Evolutionary conservation across 2,797 vertebrate species (phyloP).

Genomic region (Macropus fuliginosus): DNA sequence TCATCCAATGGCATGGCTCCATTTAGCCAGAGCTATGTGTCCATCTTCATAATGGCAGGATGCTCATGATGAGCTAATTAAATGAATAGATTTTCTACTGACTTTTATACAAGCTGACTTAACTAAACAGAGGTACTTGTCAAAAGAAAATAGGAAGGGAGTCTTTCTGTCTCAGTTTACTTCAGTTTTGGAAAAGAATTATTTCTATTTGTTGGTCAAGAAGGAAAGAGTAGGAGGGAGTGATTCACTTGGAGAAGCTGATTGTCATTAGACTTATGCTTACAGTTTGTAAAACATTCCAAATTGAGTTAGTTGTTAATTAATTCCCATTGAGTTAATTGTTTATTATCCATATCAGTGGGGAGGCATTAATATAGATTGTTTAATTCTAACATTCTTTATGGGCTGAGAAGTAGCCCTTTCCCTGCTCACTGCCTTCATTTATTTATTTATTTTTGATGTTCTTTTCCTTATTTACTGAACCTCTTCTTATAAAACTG

Average conservation of each 20-base stretch:
- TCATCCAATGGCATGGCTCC: not conserved
- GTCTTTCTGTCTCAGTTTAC: constrained; percentile 19
- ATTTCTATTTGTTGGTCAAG: not conserved
- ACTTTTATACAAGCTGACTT: not conserved
- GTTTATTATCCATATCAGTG: not conserved
- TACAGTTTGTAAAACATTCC: constrained; percentile 40
- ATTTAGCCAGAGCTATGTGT: not conserved
- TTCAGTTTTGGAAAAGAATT: constrained; percentile 4
- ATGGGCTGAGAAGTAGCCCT: not conserved
- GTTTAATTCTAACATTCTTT: not conserved
- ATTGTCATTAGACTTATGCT: constrained; percentile 16
- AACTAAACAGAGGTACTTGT: not conserved
- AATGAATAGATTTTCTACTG: not conserved
- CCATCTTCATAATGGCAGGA: not conserved
- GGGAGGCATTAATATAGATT: not conserved
- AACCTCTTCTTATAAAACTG: not conserved
- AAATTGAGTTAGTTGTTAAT: not conserved
- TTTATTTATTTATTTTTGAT: not conserved
- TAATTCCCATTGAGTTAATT: not conserved
- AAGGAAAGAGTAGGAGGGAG: not conserved
- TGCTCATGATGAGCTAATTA: constrained; percentile 17
- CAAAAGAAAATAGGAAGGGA: not conserved
- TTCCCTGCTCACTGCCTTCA: not conserved
- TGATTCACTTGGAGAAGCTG: not conserved
- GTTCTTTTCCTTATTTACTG: not conserved